Evolutionary conservation across 2,888 invertebrate species (phyloP), one percentile per base, ranked within the genome.

Genomic region (Apamea anceps): DNA sequence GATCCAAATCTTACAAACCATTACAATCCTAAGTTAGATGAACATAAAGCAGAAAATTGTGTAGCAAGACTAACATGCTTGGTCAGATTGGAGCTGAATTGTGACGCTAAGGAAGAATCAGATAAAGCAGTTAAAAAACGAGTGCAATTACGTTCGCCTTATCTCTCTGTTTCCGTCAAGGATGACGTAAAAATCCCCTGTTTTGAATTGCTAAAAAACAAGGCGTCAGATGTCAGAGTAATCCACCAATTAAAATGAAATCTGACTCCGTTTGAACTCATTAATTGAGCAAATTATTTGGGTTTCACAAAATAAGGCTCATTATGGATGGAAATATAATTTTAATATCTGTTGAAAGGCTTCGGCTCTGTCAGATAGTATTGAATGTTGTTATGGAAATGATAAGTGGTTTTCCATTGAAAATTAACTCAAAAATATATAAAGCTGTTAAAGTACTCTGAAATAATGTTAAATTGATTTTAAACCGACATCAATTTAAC

Each of bases 51-150:
- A 74, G 21, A 87, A 85, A 91, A 85, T 94, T 18, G 63, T 1
- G 72, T 87, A 81, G 8, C 12, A 48, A 57, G n/a, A 54, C 18
- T 68, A 85, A 87, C 66, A 75, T 87, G 91, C 91, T 91, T 91
- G 93, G 94, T 94, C 93, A 94, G 92, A 92, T 91, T 89, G 90
- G 60, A 88, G 85, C 86, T 85, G 85, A 84, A 88, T 85, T 81
- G 92, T 91, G 91, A 91, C 89, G 91, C 88, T 92, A 91, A 91
- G 92, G 93, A 93, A 94, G 93, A 94, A 96, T 96, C 96, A 93
- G 96, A 97, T 96, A 95, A 93, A 93, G 91, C 90, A 89, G 94
- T 94, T 96, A 96, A 97, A 97, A 97, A 97, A 95, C 96, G 95
- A 91, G 89, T 89, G 94, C 96, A 96, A 96, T 96, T 96, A 96